A percentile compares a stretch with the other conserved stretches of the same genome.
Evolutionary conservation across 2,797 vertebrate species (phyloP).

Genomic region (Hydrolagus colliei): DNA sequence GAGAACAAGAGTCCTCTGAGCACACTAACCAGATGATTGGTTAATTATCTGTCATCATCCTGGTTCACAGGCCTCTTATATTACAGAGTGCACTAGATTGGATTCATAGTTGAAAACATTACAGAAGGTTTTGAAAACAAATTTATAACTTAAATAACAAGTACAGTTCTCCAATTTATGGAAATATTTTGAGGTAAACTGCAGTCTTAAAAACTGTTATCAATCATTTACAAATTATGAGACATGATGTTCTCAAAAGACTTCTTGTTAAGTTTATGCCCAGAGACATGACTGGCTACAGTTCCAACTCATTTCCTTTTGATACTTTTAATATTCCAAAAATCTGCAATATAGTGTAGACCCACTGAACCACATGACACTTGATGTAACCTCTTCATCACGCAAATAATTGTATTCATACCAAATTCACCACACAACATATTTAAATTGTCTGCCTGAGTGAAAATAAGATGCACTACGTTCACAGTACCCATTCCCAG

Average conservation of each 20-base stretch:
- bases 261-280: not conserved
- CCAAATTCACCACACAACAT: slow-evolving; percentile 60
- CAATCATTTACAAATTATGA: not conserved
- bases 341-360: slow-evolving; percentile 13
- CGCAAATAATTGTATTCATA: slow-evolving; percentile 61
- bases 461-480: slow-evolving; percentile 59
- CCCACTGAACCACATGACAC: slow-evolving; percentile 51
- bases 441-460: slow-evolving; percentile 64
- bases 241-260: not conserved
- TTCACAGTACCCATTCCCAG: slow-evolving; percentile 52
- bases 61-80: not conserved
- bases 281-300: not conserved
- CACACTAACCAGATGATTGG: not conserved
- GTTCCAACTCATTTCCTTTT: slow-evolving; percentile 49
- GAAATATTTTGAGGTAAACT: not conserved
- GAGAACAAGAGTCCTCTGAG: not conserved
- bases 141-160: not conserved
- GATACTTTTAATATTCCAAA: slow-evolving; percentile 51
- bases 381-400: slow-evolving; percentile 52
- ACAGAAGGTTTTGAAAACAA: not conserved
- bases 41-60: not conserved
- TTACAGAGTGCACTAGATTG: not conserved
- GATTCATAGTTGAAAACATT: not conserved
- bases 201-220: not conserved
- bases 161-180: not conserved